These are phyloP conservation scores for Nymphicus hollandicus DNA, from an alignment of 2,113 vertebrate genomes.

Conservation along the genomic window DNA sequence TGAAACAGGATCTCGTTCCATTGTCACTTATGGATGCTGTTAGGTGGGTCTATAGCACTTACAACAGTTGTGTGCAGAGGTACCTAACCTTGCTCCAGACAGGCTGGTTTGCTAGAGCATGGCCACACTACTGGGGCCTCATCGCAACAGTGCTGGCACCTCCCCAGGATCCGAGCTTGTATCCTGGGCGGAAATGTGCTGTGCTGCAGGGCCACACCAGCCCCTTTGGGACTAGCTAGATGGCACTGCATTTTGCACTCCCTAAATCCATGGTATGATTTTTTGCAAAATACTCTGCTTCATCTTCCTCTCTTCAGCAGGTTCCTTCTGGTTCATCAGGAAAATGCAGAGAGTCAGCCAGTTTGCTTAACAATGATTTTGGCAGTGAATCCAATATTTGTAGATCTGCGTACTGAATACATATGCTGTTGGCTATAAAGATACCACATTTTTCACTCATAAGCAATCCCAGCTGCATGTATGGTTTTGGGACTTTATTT, in stretches of 20 bases:
- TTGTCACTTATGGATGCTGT: neutral
- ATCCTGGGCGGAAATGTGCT: neutral
- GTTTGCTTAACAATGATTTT: conserved; percentile 59
- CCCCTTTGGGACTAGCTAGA: neutral
- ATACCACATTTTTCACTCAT: conserved; percentile 55
- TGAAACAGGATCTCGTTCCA: neutral
- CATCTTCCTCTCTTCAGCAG: neutral
- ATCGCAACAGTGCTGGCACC: neutral
- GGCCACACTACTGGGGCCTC: rapidly evolving
- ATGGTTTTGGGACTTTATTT: neutral
- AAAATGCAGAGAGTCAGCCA: conserved; percentile 41
- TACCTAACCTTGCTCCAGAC: neutral
- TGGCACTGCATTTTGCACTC: neutral
- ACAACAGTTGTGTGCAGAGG: neutral
- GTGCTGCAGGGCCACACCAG: neutral
- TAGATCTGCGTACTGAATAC: conserved; percentile 41
- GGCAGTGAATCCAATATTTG: conserved; percentile 57
- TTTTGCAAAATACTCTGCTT: neutral
- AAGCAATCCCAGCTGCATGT: conserved; percentile 59
- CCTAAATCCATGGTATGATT: neutral
- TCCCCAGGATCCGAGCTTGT: rapidly evolving
- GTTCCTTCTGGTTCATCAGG: conserved; percentile 32
- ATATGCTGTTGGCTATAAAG: conserved; percentile 62
- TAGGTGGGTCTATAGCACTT: neutral
- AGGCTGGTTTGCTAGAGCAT: rapidly evolving